phyloP scores from a whole-genome alignment of 2,797 vertebrate genomes.

The Nannoperca obscura region DNA sequence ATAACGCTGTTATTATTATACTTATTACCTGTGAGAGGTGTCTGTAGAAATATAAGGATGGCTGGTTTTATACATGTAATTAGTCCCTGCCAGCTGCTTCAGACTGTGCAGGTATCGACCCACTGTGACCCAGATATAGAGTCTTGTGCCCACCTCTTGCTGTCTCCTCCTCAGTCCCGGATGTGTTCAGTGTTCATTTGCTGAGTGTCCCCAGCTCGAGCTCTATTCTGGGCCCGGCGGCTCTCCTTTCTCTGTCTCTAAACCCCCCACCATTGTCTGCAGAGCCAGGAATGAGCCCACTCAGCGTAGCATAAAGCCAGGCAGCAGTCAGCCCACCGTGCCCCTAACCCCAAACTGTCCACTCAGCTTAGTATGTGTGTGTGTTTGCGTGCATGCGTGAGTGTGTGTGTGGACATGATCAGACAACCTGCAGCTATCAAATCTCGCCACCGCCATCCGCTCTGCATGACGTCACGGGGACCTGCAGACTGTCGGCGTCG shows the following conservation, averaged over 20 bases:
- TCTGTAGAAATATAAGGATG: background rate
- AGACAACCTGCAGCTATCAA: slow-evolving; percentile 53
- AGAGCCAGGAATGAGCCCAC: slow-evolving; percentile 86
- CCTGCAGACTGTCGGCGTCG: slow-evolving; percentile 33
- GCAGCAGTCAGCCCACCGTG: slow-evolving; percentile 75
- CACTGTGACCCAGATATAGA: slow-evolving; percentile 9
- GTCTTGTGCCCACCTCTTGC: slow-evolving; percentile 18
- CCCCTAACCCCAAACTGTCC: slow-evolving; percentile 81
- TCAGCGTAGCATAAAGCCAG: slow-evolving; percentile 86
- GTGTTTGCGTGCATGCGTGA: slow-evolving; percentile 27
- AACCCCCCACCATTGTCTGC: slow-evolving; percentile 84
- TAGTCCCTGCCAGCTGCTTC: background rate
- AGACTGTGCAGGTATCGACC: background rate
- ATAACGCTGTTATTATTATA: background rate
- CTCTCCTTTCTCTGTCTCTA: slow-evolving; percentile 79
- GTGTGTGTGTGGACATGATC: slow-evolving; percentile 41
- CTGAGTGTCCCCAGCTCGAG: slow-evolving; percentile 51
- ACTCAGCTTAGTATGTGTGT: slow-evolving; percentile 78
- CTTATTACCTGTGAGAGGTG: background rate
- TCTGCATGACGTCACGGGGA: slow-evolving; percentile 49
- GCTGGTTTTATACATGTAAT: background rate
- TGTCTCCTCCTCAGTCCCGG: slow-evolving; percentile 34
- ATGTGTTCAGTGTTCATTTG: slow-evolving; percentile 34
- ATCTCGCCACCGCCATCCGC: slow-evolving; percentile 35
- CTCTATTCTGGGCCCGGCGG: slow-evolving; percentile 71